Base-by-base conservation (phyloP, 2,113 vertebrate species). In the Atrichornis clamosus region DNA sequence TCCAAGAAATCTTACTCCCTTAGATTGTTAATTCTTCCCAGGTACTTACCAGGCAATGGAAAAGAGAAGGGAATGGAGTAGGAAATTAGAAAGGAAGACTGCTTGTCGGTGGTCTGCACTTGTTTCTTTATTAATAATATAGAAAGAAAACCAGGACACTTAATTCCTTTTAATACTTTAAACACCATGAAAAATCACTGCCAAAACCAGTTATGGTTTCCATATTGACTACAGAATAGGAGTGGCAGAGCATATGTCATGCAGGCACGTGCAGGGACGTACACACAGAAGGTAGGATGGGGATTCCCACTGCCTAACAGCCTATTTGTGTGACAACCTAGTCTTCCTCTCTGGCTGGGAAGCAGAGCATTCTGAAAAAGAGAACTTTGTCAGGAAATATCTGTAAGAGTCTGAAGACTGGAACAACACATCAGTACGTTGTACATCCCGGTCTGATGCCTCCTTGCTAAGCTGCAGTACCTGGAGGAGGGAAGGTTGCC, bases 251-350 rank as follows among this genome's bases (percentile, higher is more conserved):
- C 22, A 33, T 13, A 4, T 0, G 9, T 15, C 3, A 0, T 1
- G 8, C 55, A 55, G 10, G 37, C 15, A 64, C 0, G 33, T 15
- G 10, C 0, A 1, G 1, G 12, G 21, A 58, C 7, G 32, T 3
- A 78, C n/a, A 41, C 12, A 32, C 14, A 62, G 7, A 63, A 77
- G 9, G 28, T 1, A 18, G 4, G 11, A 30, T 2, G 23, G 23
- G 42, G n/a, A 58, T 47, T 74, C 37, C 49, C 8, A 21, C 12
- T 41, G 32, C 35, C 32, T 19, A 30, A 52, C 0, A 26, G 9
- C 17, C 10, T 4, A 1, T 2, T 15, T 22, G 15, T 26, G 39
- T 1, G 10, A 32, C 27, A 56, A 15, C 10, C 11, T 11, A 3
- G 5, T 24, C 58, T 77, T 85, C 37, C 50, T 49, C 46, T 33